Evolutionary conservation across 2,113 vertebrate species (phyloP), one percentile per base, ranked within the genome.

Genomic region (Paratilapia polleni): DNA sequence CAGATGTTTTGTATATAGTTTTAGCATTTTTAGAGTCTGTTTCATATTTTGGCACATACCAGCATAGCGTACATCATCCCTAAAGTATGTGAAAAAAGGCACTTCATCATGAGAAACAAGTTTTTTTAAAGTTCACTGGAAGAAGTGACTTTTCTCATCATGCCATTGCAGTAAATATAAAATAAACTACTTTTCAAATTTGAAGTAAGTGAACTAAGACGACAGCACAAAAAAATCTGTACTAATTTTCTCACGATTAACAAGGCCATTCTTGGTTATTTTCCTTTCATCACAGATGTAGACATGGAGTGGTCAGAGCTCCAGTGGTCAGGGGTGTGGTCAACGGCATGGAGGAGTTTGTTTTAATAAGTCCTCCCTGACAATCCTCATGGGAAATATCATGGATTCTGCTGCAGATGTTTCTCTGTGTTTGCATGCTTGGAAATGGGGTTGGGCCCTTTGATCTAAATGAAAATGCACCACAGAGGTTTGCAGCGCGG

Each of bases 401-500:
- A 81, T 34, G 13, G 83, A 88, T 92, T 84, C 66, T 59, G 76
- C 81, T 85, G 88, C 93, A 94, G 93, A 94, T 94, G 93, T 91
- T 88, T 94, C 81, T 80, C 77, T 86, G 61, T 70, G 89, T 89
- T 89, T 89, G 93, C 90, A 91, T 89, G 89, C 90, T 87, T 92
- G 85, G 92, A 92, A 90, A 79, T 86, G 83, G 91, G 92, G 94
- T 87, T 91, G 85, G 92, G 89, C 80, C 77, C 90, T 94, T 93
- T 94, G 94, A 94, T 94, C 87, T 89, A 78, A 94, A 91, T 87
- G 80, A 90, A 90, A 94, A 89, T 1, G 62, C 81, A 89, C 93
- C 88, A 19, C 91, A 90, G 91, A 92, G 78, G 89, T 87, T 92
- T 91, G 86, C 84, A 82, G 89, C 28, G 5, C 34, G 15, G 82